Evolutionary conservation across 2,113 vertebrate species (phyloP), one percentile per base, ranked within the genome.

Genomic region (Plestiodon gilberti): DNA sequence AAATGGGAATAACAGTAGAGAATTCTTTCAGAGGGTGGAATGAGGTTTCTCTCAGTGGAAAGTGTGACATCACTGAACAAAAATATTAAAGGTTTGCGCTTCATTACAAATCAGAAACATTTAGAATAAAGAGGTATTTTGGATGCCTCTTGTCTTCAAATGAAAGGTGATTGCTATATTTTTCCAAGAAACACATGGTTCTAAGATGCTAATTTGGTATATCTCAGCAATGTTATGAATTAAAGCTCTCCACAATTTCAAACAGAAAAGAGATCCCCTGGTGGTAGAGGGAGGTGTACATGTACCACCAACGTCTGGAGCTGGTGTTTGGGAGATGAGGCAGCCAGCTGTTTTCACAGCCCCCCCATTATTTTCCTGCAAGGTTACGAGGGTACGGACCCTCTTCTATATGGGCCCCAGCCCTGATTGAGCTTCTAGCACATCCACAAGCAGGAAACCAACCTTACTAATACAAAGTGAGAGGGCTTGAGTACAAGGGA

Each of bases 21-120:
- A 86, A 89, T 89, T 91, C 91, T 91, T 92, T 62, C 57, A 90
- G 13, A 15, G 5, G 48, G 55, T 61, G 69, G 81, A 35, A 84
- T 92, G 84, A 77, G 89, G 73, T 92, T 93, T 89, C 84, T 73
- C 73, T 92, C 38, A 79, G 0, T 93, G 90, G 91, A 93, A 93
- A 91, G 86, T 90, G 88, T 83, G 89, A 28, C 77, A 84, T 52
- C 6, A 2, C 64, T 61, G 57, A 28, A 85, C 83, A 83, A 89
- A 91, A 92, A 92, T 38, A 1, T 38, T 64, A 30, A 22, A 14
- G 13, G 64, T 14, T 91, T 70, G 81, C 89, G 78, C 92, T 92
- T 89, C 43, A 64, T 83, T 57, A 57, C 55, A 57, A 57, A 57
- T 15, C 55, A 15, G 55, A 57, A 4, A 57, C 55, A 57, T 13